Conservation (phyloP, 1,140 invertebrate species). For the Euborellia annulipes region DNA sequence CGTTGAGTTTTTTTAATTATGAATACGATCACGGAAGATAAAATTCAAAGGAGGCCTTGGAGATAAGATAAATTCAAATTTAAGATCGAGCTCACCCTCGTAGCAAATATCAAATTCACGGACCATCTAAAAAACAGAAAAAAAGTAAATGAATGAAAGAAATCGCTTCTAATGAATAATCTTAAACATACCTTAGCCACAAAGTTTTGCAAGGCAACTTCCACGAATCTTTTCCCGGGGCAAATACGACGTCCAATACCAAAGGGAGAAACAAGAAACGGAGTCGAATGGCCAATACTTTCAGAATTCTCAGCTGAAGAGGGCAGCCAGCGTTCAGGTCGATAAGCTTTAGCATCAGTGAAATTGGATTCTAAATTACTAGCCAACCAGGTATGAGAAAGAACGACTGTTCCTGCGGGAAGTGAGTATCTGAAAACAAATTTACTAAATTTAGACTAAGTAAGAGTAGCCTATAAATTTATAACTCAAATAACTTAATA, state of each 20-base stretch:
- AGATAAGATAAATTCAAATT: constrained; percentile 62
- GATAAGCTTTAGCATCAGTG: constrained; percentile 50
- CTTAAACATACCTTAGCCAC: constrained; percentile 53
- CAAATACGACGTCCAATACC: constrained; percentile 68
- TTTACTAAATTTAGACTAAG: no score
- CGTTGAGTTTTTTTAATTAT: no score
- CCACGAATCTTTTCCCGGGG: constrained; percentile 66
- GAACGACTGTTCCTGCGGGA: constrained; percentile 43
- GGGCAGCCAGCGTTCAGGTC: constrained; percentile 65
- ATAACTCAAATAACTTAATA: no score
- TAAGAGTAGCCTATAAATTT: no score
- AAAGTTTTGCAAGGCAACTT: constrained; percentile 56
- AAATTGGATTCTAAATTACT: constrained; percentile 66
- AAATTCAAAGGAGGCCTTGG: constrained; percentile 53
- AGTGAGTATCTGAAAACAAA: constrained; percentile 6
- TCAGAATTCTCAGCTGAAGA: constrained; percentile 27
- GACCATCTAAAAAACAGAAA: constrained; percentile 35
- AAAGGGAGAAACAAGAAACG: constrained; percentile 64
- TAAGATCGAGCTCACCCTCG: constrained; percentile 46
- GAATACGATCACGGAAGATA: constrained; percentile 43
- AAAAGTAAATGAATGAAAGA: neutral
- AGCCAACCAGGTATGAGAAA: constrained; percentile 71
- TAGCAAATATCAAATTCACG: constrained; percentile 50
- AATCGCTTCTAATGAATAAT: no score
- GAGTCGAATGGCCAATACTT: constrained; percentile 33